These are phyloP conservation scores for Trachelus iudaicus DNA, from an alignment of 2,888 invertebrate species.

Conservation along the genomic window DNA sequence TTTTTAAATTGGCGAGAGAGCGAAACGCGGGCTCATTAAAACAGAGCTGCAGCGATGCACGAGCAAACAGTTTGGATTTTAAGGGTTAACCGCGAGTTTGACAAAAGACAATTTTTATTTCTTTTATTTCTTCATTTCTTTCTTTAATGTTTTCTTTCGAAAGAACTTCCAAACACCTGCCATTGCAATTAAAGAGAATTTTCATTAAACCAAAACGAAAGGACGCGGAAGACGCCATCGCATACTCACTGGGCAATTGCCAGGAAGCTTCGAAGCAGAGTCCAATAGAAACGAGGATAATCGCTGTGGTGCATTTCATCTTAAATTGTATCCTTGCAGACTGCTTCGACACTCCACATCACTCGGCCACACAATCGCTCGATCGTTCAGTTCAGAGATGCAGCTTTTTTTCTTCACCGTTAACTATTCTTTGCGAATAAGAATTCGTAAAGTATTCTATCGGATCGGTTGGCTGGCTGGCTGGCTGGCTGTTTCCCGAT, in stretches of 20 bases:
- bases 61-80: too few relatives aligned
- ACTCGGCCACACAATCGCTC: background rate
- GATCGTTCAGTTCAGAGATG: too few relatives aligned
- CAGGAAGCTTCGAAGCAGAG: background rate
- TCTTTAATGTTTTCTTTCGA: too few relatives aligned
- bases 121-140: background rate
- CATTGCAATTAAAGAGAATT: too few relatives aligned
- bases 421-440: background rate
- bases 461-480: too few relatives aligned
- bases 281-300: background rate
- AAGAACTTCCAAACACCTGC: too few relatives aligned
- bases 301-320: background rate
- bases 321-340: background rate
- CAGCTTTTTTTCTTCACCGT: background rate
- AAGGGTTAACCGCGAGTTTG: too few relatives aligned
- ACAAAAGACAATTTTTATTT: background rate
- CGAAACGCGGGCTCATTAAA: too few relatives aligned
- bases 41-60: too few relatives aligned
- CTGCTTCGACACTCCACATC: background rate
- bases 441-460: too few relatives aligned
- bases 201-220: background rate
- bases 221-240: background rate
- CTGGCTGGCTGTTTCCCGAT: too few relatives aligned
- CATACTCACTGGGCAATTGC: background rate
- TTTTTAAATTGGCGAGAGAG: too few relatives aligned